Evolutionary conservation across 2,888 invertebrate genomes (phyloP).

Genomic region (Hyalella azteca): DNA sequence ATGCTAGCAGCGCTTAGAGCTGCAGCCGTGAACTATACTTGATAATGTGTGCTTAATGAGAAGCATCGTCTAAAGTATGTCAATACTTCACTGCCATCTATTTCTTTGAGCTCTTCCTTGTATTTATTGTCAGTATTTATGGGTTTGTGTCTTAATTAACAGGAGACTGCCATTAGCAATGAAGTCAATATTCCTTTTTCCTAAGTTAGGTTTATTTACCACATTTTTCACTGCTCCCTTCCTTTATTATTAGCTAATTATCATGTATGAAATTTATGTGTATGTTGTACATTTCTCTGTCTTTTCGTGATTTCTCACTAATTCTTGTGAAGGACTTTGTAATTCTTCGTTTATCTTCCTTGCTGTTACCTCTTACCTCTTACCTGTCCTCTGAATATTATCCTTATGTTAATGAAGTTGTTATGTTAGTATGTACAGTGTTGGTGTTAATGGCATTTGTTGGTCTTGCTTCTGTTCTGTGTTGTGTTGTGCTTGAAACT

Average conservation of each 20-base stretch:
- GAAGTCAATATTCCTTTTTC: background rate
- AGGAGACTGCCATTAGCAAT: background rate
- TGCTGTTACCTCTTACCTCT: background rate
- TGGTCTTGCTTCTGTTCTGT: background rate
- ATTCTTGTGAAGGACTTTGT: no score
- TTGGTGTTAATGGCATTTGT: slow-evolving; percentile 20
- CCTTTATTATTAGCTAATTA: no score
- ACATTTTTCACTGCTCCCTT: no score
- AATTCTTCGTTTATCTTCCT: no score
- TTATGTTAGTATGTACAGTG: slow-evolving; percentile 23
- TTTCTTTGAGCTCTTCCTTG: background rate
- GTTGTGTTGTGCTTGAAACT: slow-evolving; percentile 3
- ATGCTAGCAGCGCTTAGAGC: no score
- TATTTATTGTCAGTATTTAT: slow-evolving; percentile 25
- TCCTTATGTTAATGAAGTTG: slow-evolving; percentile 7
- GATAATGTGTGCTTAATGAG: background rate
- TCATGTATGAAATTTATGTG: no score
- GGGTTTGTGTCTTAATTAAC: background rate
- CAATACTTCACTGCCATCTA: slow-evolving; percentile 25
- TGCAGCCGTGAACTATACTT: no score
- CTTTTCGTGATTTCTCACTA: no score
- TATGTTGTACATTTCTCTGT: no score
- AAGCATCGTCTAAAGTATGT: slow-evolving; percentile 1
- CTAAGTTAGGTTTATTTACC: background rate
- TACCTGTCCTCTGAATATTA: background rate